Percentiles rank a stretch among this genome's conserved stretches.
phyloP scores from a whole-genome alignment of 2,113 vertebrate species.

The Sylvietta virens region DNA sequence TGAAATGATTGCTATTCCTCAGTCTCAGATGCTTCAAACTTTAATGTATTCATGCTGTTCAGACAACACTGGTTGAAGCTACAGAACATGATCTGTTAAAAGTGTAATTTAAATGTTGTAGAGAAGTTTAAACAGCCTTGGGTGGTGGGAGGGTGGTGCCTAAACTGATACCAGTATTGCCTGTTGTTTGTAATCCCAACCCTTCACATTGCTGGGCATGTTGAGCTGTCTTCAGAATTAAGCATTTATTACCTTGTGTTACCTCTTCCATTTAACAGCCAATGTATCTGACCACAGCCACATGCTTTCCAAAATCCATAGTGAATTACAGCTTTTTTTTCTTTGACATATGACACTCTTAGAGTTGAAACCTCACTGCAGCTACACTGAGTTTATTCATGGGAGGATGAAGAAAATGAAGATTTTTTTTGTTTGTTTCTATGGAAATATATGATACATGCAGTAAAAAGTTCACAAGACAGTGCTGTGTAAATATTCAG shows the following conservation, averaged over 20 bases:
- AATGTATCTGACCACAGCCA: neutral
- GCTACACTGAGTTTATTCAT: neutral
- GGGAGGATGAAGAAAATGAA: neutral
- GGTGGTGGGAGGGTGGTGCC: fast-evolving
- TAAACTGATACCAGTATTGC: neutral
- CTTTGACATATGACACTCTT: neutral
- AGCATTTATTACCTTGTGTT: neutral
- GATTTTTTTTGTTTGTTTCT: neutral
- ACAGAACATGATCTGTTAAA: neutral
- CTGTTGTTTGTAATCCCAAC: neutral
- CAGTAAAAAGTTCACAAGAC: neutral
- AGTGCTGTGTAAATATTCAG: neutral
- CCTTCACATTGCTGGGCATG: neutral
- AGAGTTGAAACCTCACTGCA: neutral
- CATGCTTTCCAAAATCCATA: neutral
- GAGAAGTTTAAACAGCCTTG: neutral
- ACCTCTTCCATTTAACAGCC: neutral
- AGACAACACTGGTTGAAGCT: neutral
- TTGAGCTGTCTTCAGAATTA: neutral
- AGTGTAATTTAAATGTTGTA: neutral
- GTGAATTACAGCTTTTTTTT: neutral
- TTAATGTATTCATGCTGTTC: neutral
- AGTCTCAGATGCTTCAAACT: neutral
- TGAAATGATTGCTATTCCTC: neutral
- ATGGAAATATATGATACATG: neutral